A percentile compares a stretch with the other conserved stretches of the same genome.
These are phyloP conservation scores for Pycnonotus jocosus DNA, from an alignment of 2,113 vertebrate genomes.

Conservation along the genomic window DNA sequence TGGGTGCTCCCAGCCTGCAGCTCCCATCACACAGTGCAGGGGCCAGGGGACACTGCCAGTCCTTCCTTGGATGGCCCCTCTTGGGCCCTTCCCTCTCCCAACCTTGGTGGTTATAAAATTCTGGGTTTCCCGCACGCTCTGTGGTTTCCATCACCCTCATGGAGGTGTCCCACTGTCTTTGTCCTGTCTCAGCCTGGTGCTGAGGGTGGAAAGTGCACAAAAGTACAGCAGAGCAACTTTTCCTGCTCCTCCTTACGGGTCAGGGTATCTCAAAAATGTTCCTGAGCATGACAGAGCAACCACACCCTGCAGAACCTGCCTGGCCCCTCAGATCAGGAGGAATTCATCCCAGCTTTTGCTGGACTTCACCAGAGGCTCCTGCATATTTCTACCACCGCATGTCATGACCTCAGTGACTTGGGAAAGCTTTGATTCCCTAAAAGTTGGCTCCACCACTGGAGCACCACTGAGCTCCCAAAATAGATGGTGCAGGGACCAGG, in stretches of 20 bases:
- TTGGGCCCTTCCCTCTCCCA: neutral
- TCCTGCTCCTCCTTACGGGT: neutral
- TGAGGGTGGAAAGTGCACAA: neutral
- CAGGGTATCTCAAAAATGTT: neutral
- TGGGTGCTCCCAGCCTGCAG: neutral
- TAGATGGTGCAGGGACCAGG: neutral
- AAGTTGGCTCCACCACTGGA: neutral
- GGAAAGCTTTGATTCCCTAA: neutral
- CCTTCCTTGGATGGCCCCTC: neutral
- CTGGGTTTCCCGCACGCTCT: rapidly evolving
- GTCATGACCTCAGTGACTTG: neutral
- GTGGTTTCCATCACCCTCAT: neutral
- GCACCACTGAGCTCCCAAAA: neutral
- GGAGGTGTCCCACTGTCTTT: neutral
- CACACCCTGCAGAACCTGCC: neutral
- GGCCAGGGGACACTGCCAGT: neutral
- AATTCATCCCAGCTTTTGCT: neutral
- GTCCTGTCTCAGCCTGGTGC: neutral
- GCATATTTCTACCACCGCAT: rapidly evolving
- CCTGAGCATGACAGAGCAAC: neutral
- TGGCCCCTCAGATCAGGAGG: neutral
- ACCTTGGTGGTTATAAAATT: neutral
- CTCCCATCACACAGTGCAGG: rapidly evolving
- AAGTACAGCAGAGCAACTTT: neutral
- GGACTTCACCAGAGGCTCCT: neutral